phyloP scores from a whole-genome alignment of 2,797 vertebrate genomes.

The Vespertilio murinus region DNA sequence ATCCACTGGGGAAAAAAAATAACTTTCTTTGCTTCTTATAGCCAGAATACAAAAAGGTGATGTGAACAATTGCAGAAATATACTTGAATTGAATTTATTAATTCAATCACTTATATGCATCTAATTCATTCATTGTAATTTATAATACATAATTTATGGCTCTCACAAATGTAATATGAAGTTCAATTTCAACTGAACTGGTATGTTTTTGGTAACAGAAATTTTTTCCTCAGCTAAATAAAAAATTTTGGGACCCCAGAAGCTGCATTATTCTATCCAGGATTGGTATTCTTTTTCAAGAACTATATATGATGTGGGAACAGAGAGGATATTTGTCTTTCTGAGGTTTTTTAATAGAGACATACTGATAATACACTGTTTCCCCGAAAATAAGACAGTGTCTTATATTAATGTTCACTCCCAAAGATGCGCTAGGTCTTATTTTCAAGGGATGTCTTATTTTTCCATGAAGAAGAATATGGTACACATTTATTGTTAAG shows the following conservation, averaged over 20 bases:
- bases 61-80: background rate
- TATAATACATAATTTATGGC: background rate
- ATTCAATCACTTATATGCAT: background rate
- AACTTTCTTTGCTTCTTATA: slow-evolving; percentile 18
- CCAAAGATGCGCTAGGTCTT: too few species aligned
- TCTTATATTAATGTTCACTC: too few species aligned
- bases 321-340: background rate
- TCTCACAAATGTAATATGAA: background rate
- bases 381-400: too few species aligned
- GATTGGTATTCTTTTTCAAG: background rate
- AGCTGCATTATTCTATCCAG: background rate
- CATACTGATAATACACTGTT: background rate
- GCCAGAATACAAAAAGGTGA: slow-evolving; percentile 22
- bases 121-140: slow-evolving; percentile 48
- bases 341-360: slow-evolving; percentile 30
- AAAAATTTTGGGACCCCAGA: background rate
- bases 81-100: slow-evolving; percentile 8
- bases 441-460: too few species aligned
- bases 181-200: background rate
- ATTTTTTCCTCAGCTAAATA: background rate
- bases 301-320: background rate
- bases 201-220: background rate
- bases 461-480: too few species aligned
- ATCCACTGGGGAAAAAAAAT: slow-evolving; percentile 11
- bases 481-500: too few species aligned